Evolutionary conservation across 2,888 invertebrate species (phyloP), one percentile per base, ranked within the genome.

Genomic region (Baronia brevicornis): DNA sequence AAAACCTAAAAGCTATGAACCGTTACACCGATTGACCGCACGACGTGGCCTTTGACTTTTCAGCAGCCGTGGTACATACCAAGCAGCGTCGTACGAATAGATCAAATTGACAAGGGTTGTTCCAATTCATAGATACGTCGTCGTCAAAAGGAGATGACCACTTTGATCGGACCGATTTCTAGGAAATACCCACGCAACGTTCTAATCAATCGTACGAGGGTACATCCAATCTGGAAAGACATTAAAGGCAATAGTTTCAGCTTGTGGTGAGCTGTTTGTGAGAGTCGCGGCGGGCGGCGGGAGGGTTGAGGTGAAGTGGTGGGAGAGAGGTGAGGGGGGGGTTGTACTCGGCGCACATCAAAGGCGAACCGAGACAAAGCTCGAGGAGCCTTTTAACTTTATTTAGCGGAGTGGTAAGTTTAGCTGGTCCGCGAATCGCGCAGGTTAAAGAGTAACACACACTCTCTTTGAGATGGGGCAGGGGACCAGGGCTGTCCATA

Each of bases 371-470:
- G 78, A 82, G 82, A 84, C 82, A 84, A 84, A 82, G 80, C 79
- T 68, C 57, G 71, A 77, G 72, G 77, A 80, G 80, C 80, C 82
- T 84, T 82, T 84, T 82, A 84, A 84, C 80, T 84, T 84, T 84
- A 84, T 84, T 84, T 82, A 82, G 80, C 80, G 66, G 78, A 84
- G 84, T 84, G 82, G 84, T 82, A 84, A 80, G 82, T 82, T 82
- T 82, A 80, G 82, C 79, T 75, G 79, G 77, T 82, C n/a, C 79
- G 82, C 82, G 80, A 78, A 75, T 84, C 78, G 80, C 73, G 71
- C 79, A 82, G 82, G 84, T 82, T 82, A 84, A 82, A 82, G 80
- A 82, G 82, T 84, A 82, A 84, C 82, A 82, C n/a, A n/a, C 80
- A 80, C 82, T 80, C 79, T 71, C 84, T 82, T 79, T 80, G 82